Evolutionary conservation across 2,113 vertebrate species (phyloP).

Genomic region (Gallinago jamesoni): DNA sequence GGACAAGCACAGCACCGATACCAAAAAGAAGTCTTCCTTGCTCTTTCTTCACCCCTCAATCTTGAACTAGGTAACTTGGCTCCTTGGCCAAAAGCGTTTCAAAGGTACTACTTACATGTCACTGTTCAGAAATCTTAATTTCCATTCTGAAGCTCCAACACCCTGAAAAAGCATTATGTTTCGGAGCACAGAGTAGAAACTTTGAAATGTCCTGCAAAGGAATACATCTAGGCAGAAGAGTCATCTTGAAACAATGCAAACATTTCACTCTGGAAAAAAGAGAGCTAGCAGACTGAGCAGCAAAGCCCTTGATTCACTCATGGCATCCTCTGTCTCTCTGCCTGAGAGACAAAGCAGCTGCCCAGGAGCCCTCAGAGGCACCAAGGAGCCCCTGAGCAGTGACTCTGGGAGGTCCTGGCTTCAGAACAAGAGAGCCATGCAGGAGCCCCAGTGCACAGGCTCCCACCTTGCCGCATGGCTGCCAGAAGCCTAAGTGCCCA

Average conservation of each 20-base stretch:
- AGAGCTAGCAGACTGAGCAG: neutral
- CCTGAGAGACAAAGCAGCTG: neutral
- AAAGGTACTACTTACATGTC: neutral
- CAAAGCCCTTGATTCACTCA: neutral
- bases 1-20: neutral
- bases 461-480: neutral
- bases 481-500: neutral
- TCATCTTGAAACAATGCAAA: neutral
- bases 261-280: neutral
- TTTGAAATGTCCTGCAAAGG: neutral
- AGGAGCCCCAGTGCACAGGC: neutral
- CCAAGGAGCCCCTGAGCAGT: accelerated
- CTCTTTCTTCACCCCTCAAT: neutral
- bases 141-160: neutral
- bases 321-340: neutral
- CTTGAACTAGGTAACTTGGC: neutral
- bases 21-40: neutral
- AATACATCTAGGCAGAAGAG: neutral
- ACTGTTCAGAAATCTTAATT: neutral
- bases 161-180: neutral
- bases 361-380: neutral
- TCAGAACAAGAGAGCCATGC: neutral
- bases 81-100: neutral
- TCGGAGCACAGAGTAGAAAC: neutral
- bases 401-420: neutral